phyloP scores from a whole-genome alignment of 2,113 vertebrate genomes.

The human region DNA sequence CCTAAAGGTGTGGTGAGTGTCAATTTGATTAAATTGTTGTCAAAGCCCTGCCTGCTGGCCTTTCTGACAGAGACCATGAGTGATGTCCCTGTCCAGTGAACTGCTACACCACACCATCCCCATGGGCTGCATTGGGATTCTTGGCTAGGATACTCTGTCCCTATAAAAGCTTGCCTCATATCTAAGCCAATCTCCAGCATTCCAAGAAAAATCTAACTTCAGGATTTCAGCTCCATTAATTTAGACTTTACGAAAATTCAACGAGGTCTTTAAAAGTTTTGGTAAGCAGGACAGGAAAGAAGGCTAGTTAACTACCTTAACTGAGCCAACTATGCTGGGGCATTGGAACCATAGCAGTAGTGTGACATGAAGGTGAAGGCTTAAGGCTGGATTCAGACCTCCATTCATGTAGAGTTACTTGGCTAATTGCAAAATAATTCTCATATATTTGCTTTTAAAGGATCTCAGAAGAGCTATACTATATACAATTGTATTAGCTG shows the following conservation, averaged over 20 bases:
- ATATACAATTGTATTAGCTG: neutral
- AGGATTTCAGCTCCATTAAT: neutral
- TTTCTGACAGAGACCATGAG: neutral
- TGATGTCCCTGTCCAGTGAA: neutral
- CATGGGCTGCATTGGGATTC: neutral
- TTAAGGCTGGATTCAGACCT: neutral
- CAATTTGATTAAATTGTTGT: neutral
- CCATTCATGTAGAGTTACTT: neutral
- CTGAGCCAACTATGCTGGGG: neutral
- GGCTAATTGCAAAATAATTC: neutral
- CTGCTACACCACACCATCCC: accelerated
- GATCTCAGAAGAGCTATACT: neutral
- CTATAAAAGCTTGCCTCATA: neutral
- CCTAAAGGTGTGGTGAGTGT: neutral
- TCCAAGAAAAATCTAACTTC: conserved; percentile 18
- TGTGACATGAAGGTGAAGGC: neutral
- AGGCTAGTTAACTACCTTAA: neutral
- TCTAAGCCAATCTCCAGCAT: neutral
- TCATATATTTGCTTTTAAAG: neutral
- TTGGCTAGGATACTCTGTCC: no score
- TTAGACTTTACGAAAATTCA: neutral
- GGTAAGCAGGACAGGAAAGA: neutral
- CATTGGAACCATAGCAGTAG: neutral
- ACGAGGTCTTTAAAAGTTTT: neutral
- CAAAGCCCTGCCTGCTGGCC: neutral